Conservation (phyloP, 2,888 invertebrate species). For the Eulithis prunata region DNA sequence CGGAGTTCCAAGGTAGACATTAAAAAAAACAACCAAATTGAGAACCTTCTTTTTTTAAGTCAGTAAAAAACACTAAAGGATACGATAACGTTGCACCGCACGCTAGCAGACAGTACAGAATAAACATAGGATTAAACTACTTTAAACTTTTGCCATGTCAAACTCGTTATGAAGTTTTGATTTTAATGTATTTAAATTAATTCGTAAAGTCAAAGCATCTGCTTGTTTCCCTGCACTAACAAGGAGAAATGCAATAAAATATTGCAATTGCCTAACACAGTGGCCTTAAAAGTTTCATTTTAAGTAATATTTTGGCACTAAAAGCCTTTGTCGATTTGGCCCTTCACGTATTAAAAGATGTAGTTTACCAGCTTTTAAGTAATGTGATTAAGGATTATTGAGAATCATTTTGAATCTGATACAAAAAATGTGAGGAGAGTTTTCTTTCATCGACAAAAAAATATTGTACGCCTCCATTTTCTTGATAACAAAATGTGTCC, state of each 20-base stretch:
- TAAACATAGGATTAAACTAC: conserved; percentile 40
- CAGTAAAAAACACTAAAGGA: neutral
- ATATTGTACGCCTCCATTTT: conserved; percentile 11
- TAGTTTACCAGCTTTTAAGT: no score
- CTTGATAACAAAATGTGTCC: conserved; percentile 30
- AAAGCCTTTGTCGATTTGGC: no score
- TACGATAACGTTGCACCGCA: conserved; percentile 9
- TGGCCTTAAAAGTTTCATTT: neutral
- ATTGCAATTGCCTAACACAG: conserved; percentile 25
- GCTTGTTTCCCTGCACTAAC: conserved; percentile 41
- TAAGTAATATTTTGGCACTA: neutral
- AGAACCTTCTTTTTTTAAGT: no score
- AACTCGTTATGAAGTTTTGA: conserved; percentile 53
- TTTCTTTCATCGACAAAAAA: conserved; percentile 12
- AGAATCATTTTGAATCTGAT: neutral
- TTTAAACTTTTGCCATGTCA: conserved; percentile 46
- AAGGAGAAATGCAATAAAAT: conserved; percentile 40
- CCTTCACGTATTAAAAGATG: no score
- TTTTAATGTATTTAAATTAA: conserved; percentile 61
- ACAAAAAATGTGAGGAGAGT: neutral
- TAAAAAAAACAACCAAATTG: no score
- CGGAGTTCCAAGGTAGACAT: no score
- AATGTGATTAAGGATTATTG: neutral
- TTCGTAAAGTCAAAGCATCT: conserved; percentile 53
- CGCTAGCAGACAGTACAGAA: conserved; percentile 15